These are phyloP conservation scores for Aulostomus chinensis DNA, from an alignment of 2,797 vertebrate species.

Conservation along the genomic window DNA sequence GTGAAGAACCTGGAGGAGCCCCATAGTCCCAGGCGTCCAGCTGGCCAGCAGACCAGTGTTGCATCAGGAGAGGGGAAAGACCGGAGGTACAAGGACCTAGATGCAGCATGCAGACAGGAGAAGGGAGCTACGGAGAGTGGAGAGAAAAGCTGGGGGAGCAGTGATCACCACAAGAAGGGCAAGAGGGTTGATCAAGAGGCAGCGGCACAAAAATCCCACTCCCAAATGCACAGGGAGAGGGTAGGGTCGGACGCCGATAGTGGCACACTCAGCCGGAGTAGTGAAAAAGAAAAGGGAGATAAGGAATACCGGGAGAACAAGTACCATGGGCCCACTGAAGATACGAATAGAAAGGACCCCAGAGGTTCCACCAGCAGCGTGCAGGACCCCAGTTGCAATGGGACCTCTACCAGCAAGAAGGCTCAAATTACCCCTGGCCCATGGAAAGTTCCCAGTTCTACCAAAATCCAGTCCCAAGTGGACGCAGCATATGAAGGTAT, in stretches of 20 bases:
- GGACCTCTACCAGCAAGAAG: conserved; percentile 74
- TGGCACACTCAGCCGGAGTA: conserved; percentile 35
- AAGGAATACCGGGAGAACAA: conserved; percentile 61
- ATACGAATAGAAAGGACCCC: conserved; percentile 57
- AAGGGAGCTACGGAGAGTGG: conserved; percentile 54
- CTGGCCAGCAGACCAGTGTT: conserved; percentile 35
- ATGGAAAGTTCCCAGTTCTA: conserved; percentile 91
- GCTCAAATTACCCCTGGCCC: conserved; percentile 90
- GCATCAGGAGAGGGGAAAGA: conserved; percentile 58
- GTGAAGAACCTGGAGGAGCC: conserved; percentile 59
- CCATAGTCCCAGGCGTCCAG: conserved; percentile 64
- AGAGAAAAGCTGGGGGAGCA: conserved; percentile 51
- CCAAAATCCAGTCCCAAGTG: conserved; percentile 79
- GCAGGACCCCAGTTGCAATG: conserved; percentile 73
- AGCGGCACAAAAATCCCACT: conserved; percentile 38
- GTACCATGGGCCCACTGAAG: conserved; percentile 41
- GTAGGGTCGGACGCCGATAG: conserved; percentile 55
- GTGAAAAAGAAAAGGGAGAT: conserved; percentile 42
- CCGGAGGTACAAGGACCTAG: conserved; percentile 63
- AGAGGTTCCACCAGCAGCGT: conserved; percentile 74
- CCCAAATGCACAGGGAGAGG: conserved; percentile 65
- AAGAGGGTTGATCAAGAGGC: conserved; percentile 64
- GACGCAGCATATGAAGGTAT: conserved; percentile 60
- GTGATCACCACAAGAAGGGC: conserved; percentile 65
- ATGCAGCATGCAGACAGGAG: conserved; percentile 65